A percentile compares a stretch with the other conserved stretches of the same genome.
Evolutionary conservation across 2,797 vertebrate genomes (phyloP).

Genomic region (Triplophysa yarkandensis): DNA sequence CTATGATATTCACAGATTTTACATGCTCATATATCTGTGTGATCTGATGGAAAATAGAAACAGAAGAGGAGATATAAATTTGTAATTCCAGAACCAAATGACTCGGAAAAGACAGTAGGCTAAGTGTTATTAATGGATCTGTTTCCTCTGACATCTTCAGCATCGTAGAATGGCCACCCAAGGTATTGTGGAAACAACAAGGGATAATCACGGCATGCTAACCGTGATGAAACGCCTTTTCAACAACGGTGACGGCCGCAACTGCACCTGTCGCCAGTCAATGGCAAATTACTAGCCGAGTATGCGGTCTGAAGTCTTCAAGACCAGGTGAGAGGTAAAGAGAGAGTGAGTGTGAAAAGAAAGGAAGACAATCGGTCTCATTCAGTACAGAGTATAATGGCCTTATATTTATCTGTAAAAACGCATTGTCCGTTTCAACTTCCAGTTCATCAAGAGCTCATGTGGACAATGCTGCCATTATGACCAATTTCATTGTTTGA

Average conservation of each 20-base stretch:
- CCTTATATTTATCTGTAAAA: conserved; percentile 55
- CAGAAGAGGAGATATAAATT: conserved; percentile 33
- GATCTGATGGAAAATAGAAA: conserved; percentile 34
- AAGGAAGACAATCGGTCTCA: conserved; percentile 52
- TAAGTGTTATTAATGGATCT: conserved; percentile 53
- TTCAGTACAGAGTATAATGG: conserved; percentile 59
- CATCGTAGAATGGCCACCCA: conserved; percentile 46
- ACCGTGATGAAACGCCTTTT: conserved; percentile 79
- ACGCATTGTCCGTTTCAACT: conserved; percentile 11
- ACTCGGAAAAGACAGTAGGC: conserved; percentile 46
- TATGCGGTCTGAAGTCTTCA: conserved; percentile 72
- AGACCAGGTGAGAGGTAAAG: conserved; percentile 17
- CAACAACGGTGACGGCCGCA: conserved; percentile 69
- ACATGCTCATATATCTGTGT: conserved; percentile 26
- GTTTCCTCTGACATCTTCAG: conserved; percentile 47
- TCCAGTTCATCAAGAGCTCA: conserved; percentile 9
- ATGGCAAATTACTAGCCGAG: conserved; percentile 79
- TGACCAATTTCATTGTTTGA: conserved; percentile 26
- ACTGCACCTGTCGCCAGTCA: conserved; percentile 76
- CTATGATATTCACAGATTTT: conserved; percentile 22
- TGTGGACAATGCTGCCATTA: not conserved
- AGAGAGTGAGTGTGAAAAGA: not conserved
- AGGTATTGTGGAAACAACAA: conserved; percentile 65
- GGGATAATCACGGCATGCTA: conserved; percentile 70
- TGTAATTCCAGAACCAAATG: conserved; percentile 33